A percentile compares a stretch with the other conserved stretches of the same genome.
phyloP scores from a whole-genome alignment of 2,888 invertebrate species.

The Leptopterna dolabrata region DNA sequence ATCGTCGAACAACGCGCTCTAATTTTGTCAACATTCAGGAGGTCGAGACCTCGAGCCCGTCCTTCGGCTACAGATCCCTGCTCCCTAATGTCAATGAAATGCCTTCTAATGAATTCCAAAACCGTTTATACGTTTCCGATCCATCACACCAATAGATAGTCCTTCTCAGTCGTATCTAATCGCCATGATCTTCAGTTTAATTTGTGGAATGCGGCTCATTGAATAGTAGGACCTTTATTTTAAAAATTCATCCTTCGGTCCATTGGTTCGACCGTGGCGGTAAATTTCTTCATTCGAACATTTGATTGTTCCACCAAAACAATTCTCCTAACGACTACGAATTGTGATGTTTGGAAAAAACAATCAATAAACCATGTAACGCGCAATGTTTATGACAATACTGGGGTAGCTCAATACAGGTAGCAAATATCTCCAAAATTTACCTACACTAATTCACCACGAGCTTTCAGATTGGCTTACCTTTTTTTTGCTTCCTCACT shows the following conservation, averaged over 20 bases:
- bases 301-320: too few species aligned
- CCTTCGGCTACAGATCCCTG: background rate
- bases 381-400: too few species aligned
- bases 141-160: background rate
- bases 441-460: too few species aligned
- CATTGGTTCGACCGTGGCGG: background rate
- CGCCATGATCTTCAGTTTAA: background rate
- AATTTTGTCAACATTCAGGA: background rate
- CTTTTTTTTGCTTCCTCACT: too few species aligned
- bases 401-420: too few species aligned
- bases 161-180: background rate
- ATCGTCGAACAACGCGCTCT: background rate
- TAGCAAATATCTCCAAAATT: too few species aligned
- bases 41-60: background rate
- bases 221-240: background rate
- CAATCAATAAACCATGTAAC: too few species aligned
- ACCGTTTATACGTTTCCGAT: background rate
- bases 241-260: background rate
- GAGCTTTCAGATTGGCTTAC: too few species aligned
- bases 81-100: background rate
- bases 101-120: background rate
- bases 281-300: background rate
- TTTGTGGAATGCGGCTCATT: background rate
- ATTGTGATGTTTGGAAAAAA: too few species aligned
- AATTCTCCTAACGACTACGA: too few species aligned